A percentile compares a stretch with the other conserved stretches of the same genome.
Conservation (phyloP, 2,113 vertebrate species). For the Macrotus californicus region DNA sequence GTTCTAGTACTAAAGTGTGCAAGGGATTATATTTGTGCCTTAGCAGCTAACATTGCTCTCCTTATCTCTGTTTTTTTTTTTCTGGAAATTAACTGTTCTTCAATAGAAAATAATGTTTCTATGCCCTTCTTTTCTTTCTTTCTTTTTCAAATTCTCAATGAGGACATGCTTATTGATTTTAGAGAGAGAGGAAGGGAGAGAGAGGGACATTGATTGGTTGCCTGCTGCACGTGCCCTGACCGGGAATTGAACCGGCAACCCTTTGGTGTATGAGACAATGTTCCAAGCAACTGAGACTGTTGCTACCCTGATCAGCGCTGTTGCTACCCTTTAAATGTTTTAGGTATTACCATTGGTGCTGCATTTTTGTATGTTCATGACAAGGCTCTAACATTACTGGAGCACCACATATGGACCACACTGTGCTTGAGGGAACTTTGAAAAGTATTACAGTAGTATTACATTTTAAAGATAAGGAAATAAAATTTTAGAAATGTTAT, state of each 20-base stretch:
- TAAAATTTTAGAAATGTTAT: background rate
- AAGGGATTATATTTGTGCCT: background rate
- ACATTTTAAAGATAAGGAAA: conserved; percentile 35
- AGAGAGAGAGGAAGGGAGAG: too few species aligned
- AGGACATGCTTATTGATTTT: too few species aligned
- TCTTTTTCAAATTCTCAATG: too few species aligned
- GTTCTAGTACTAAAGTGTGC: background rate
- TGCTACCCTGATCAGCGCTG: too few species aligned
- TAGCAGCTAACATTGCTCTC: background rate
- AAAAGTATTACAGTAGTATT: background rate
- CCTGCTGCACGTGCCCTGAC: too few species aligned
- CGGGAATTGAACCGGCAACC: too few species aligned
- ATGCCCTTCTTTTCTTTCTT: background rate
- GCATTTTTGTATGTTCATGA: background rate
- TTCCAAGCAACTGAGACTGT: too few species aligned
- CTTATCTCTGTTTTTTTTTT: background rate
- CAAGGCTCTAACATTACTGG: background rate
- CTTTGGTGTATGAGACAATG: too few species aligned
- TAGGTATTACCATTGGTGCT: background rate
- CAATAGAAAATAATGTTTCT: background rate
- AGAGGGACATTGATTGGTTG: too few species aligned
- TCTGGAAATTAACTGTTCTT: background rate
- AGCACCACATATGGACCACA: background rate
- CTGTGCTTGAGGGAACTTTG: background rate
- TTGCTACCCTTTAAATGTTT: background rate